phyloP scores from a whole-genome alignment of 2,797 vertebrate genomes.

The Eulemur albifrons region DNA sequence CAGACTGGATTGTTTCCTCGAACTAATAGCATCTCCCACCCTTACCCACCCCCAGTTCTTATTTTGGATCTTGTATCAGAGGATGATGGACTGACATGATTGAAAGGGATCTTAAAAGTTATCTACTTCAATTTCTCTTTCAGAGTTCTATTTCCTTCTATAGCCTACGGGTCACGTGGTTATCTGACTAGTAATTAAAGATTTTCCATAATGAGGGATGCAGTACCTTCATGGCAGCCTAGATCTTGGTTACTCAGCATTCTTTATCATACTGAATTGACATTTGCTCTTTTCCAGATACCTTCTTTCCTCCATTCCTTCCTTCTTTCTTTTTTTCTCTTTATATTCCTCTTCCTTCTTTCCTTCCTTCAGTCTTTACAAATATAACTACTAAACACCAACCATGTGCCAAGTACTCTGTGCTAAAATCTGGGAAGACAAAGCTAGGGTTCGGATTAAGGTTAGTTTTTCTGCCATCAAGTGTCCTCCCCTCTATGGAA shows the following conservation, averaged over 20 bases:
- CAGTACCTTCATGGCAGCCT: neutral
- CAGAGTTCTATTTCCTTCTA: neutral
- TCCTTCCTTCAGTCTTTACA: neutral
- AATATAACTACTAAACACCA: neutral
- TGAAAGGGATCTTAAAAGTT: neutral
- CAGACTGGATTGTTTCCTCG: neutral
- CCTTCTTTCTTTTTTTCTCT: too few relatives aligned
- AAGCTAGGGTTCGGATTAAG: neutral
- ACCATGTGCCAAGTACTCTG: neutral
- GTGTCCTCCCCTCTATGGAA: neutral
- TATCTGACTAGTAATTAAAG: neutral
- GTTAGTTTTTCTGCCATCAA: neutral
- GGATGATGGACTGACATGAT: neutral
- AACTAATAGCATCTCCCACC: neutral
- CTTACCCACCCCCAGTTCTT: neutral
- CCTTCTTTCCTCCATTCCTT: neutral
- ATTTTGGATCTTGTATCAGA: neutral
- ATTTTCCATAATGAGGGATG: neutral
- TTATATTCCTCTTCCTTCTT: neutral
- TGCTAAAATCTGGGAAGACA: neutral
- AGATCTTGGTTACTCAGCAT: neutral
- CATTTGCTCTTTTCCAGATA: neutral
- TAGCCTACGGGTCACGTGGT: neutral
- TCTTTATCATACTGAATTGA: neutral
- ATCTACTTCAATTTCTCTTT: neutral